These are phyloP conservation scores for Oxyura jamaicensis DNA, from an alignment of 2,113 vertebrate genomes.

Conservation along the genomic window DNA sequence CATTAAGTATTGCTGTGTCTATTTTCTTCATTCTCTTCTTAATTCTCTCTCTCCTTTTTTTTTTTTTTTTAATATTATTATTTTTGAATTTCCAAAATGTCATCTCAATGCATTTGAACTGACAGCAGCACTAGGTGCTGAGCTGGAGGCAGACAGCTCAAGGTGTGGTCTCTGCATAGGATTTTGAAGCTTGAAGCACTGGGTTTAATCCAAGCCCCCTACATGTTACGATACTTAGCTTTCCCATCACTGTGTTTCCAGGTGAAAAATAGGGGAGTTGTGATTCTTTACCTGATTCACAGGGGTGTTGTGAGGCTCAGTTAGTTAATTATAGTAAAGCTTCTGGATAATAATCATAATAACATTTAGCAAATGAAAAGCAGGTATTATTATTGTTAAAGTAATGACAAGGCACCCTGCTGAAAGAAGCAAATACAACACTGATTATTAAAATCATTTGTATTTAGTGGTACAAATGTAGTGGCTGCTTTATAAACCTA, in stretches of 20 bases:
- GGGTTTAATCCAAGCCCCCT: background rate
- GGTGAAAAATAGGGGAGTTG: background rate
- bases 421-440: constrained; percentile 59
- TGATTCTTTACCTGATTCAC: constrained; percentile 47
- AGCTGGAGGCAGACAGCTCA: background rate
- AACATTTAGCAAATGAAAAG: constrained; percentile 67
- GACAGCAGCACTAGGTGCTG: background rate
- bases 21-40: background rate
- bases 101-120: background rate
- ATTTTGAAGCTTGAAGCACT: background rate
- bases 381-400: constrained; percentile 50
- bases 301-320: constrained; percentile 51
- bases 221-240: background rate
- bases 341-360: constrained; percentile 68
- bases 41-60: background rate
- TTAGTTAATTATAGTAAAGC: constrained; percentile 68
- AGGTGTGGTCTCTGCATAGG: background rate
- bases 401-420: constrained; percentile 64
- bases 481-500: constrained; percentile 44
- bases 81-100: background rate
- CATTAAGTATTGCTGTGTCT: background rate
- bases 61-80: too few relatives aligned
- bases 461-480: constrained; percentile 58
- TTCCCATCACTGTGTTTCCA: background rate
- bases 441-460: constrained; percentile 71